Evolutionary conservation across 2,113 vertebrate genomes (phyloP), one percentile per base, ranked within the genome.

Genomic region (Octodon degus): DNA sequence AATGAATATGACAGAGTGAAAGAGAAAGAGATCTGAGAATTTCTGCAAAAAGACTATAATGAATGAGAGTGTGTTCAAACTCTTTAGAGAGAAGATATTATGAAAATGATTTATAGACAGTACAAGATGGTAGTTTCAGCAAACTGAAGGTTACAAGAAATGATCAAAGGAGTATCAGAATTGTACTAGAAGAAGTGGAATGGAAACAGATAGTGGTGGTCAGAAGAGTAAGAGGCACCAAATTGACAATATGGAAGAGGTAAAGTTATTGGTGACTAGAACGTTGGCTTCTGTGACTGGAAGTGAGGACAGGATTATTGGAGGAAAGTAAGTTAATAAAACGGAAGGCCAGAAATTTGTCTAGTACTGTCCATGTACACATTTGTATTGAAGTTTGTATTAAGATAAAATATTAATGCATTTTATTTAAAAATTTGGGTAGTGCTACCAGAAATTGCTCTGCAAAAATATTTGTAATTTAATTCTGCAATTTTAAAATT

Each of bases 31-130:
- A 93, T 24, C 74, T 90, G 34, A 96, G 32, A 22, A 11, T 70
- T 96, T 94, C 47, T 86, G 37, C 11, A 80, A 81, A 80, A 96
- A 30, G 55, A 80, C 94, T 85, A 79, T 86, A 94, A 82, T 91
- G 63, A 84, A 53, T 77, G 58, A 89, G 24, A 86, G 60, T 86
- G 12, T 13, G 63, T 90, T 84, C 81, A 83, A 93, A 77, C 43
- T 62, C 19, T 47, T 67, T 84, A 86, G 19, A 16, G 55, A 62
- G 83, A 91, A 7, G 24, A 40, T 76, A 74, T 86, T 58, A 76
- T 70, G 50, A 65, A 95, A 27, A 72, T 72, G 70, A 72, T 16
- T 86, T 67, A 93, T 67, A 96, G 7, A 60, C 37, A 55, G 62
- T 91, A 55, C 80, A 95, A 90, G 27, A 63, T 94, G 32, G 20